Percentiles rank a stretch among this genome's conserved stretches.
Conservation (phyloP, 1,140 invertebrate genomes). For the Magallana ariakensis region DNA sequence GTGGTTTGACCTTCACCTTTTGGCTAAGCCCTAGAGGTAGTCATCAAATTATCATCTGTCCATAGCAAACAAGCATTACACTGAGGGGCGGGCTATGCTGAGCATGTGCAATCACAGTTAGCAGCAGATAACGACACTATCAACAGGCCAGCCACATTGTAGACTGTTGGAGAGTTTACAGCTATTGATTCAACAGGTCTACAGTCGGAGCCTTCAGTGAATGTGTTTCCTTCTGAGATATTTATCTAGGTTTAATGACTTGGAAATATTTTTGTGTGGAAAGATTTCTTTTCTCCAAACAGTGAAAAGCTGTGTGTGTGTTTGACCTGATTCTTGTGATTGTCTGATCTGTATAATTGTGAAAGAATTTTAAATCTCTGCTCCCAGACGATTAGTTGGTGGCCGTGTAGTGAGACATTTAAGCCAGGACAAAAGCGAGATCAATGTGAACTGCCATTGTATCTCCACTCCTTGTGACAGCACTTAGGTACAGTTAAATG, state of each 20-base stretch:
- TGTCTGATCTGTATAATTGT: conserved; percentile 21
- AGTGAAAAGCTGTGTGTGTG: not conserved
- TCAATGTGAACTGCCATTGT: conserved; percentile 16
- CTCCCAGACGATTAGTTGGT: not conserved
- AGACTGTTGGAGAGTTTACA: not conserved
- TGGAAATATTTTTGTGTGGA: conserved; percentile 1
- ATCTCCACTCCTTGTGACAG: not conserved
- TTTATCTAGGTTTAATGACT: not conserved
- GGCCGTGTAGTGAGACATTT: conserved; percentile 12
- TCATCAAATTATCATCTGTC: conserved; percentile 36
- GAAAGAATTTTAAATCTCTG: conserved; percentile 3
- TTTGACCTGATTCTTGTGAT: not conserved
- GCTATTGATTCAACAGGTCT: conserved; percentile 31
- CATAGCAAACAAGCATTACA: conserved; percentile 28
- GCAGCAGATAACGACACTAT: conserved; percentile 11
- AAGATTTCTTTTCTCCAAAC: not conserved
- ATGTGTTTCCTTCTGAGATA: not conserved
- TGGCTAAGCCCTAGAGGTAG: conserved; percentile 1
- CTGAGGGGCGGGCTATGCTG: conserved; percentile 14
- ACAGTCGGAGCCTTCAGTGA: not conserved
- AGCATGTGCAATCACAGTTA: conserved; percentile 30
- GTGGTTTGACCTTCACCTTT: conserved; percentile 31
- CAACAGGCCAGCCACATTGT: not conserved
- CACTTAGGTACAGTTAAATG: conserved; percentile 22
- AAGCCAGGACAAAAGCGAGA: conserved; percentile 16